Evolutionary conservation across 2,113 vertebrate species (phyloP), one percentile per base, ranked within the genome.

Genomic region (Centropristis striata): DNA sequence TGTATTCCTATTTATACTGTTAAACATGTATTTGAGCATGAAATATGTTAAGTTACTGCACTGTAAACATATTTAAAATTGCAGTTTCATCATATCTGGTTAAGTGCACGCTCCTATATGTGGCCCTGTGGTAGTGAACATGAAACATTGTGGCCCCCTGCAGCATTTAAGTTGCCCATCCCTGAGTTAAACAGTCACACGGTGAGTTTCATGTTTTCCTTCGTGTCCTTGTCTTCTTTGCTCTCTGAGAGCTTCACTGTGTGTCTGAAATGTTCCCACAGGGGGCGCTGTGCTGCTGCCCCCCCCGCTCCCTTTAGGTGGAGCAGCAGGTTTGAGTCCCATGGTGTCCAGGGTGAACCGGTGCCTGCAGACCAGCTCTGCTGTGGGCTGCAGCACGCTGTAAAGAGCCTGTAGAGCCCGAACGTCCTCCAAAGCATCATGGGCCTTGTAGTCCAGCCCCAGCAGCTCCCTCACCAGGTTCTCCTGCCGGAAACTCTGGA

Each of bases 381-480:
- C 8, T 3, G 44, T 68, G 14, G 93, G 92, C 27, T 37, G 81
- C 50, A 94, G 92, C 8, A 59, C 81, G 1, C 36, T 3, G 32
- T 84, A 94, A 0, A 95, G 92, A 0, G 73, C 63, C 83, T 93
- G 93, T n/a, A 95, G 78, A 0, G 88, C 71, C n/a, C 74, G 76
- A 41, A 88, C 92, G 15, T 95, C 94, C 70, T 94, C 90, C 28
- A 90, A 44, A 44, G 94, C 94, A 73, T 95, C 75, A 15, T 95
- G 95, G 69, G 91, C 93, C 9, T 75, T 76, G 81, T 95, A 95
- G 60, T 71, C 54, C 76, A 90, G 14, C 0, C 89, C 93, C 78
- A 95, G 86, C 27, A 95, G 65, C 66, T 74, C 83, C 70, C 69
- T 86, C 21, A 94, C 90, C 77, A 95, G 76, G 54, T 74, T 85